Conservation (phyloP, 2,797 vertebrate genomes). For the Micromesistius poutassou region DNA sequence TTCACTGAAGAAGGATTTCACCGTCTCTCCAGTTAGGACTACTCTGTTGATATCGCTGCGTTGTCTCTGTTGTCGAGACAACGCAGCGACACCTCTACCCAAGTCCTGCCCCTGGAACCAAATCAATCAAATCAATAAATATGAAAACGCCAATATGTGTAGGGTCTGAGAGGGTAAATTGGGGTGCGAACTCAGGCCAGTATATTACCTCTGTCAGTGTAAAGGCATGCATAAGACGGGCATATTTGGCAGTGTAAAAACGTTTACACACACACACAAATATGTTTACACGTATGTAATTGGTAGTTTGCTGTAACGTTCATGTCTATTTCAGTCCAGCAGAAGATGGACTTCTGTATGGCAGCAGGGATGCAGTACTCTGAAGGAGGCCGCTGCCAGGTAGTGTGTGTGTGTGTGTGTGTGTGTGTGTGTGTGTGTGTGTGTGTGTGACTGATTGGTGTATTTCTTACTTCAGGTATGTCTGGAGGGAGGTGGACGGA, state of each 20-base stretch:
- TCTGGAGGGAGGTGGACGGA: slow-evolving; percentile 73
- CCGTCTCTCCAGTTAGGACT: too few relatives aligned
- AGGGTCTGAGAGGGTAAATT: too few relatives aligned
- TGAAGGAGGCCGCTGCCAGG: slow-evolving; percentile 87
- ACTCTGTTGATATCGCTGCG: too few relatives aligned
- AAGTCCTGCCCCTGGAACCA: too few relatives aligned
- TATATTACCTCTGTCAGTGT: too few relatives aligned
- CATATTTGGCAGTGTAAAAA: too few relatives aligned
- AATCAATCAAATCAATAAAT: too few relatives aligned
- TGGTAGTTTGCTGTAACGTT: background rate
- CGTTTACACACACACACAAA: background rate
- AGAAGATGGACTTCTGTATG: slow-evolving; percentile 89
- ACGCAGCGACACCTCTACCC: too few relatives aligned
- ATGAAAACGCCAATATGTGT: slow-evolving; percentile 1
- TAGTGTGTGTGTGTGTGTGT: slow-evolving; percentile 39
- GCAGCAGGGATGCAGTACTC: slow-evolving; percentile 93
- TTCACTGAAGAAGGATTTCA: too few relatives aligned
- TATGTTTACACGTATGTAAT: background rate
- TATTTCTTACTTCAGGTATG: slow-evolving; percentile 69
- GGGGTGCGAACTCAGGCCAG: too few relatives aligned
- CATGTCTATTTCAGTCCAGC: slow-evolving; percentile 77
- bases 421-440: background rate
- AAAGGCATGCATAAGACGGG: too few relatives aligned
- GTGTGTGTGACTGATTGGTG: slow-evolving; percentile 30
- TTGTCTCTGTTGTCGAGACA: too few relatives aligned